Evolutionary conservation across 2,888 invertebrate species (phyloP).

Genomic region (Leptogaster cylindrica): DNA sequence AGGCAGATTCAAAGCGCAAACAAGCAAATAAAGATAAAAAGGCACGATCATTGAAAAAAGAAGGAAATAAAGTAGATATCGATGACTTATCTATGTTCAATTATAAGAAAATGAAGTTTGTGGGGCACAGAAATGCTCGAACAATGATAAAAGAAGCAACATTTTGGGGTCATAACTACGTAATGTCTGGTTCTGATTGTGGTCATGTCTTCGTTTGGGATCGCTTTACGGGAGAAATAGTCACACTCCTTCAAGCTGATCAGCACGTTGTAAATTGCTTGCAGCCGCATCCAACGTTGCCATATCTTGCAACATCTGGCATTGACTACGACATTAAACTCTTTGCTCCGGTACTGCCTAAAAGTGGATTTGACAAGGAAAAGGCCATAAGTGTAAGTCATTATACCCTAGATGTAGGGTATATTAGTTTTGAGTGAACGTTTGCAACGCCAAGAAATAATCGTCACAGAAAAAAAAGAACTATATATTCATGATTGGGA

Average conservation of each 20-base stretch:
- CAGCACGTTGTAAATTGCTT: conserved; percentile 84
- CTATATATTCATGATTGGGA: too few relatives aligned
- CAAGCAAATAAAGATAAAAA: background rate
- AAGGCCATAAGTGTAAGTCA: conserved; percentile 67
- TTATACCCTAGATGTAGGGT: too few relatives aligned
- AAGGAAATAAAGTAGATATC: conserved; percentile 53
- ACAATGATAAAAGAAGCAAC: conserved; percentile 86
- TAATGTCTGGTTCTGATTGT: conserved; percentile 89
- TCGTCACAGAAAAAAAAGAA: too few relatives aligned
- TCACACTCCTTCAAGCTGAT: conserved; percentile 80
- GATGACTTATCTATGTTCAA: conserved; percentile 50
- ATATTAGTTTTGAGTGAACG: too few relatives aligned
- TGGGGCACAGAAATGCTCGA: conserved; percentile 79
- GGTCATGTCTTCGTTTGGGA: conserved; percentile 88
- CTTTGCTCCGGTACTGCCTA: conserved; percentile 75
- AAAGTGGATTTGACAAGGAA: conserved; percentile 68
- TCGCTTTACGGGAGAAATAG: conserved; percentile 70
- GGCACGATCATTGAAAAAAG: conserved; percentile 51
- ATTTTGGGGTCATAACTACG: conserved; percentile 81
- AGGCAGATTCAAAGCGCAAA: background rate
- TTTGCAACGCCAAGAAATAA: too few relatives aligned
- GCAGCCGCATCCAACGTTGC: conserved; percentile 80
- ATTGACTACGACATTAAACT: conserved; percentile 87
- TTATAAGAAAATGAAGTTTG: conserved; percentile 71
- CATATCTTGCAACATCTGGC: conserved; percentile 81